Percentiles rank a stretch among this genome's conserved stretches.
phyloP scores from a whole-genome alignment of 1,140 invertebrate genomes.

The Oncopodura yosiiana region DNA sequence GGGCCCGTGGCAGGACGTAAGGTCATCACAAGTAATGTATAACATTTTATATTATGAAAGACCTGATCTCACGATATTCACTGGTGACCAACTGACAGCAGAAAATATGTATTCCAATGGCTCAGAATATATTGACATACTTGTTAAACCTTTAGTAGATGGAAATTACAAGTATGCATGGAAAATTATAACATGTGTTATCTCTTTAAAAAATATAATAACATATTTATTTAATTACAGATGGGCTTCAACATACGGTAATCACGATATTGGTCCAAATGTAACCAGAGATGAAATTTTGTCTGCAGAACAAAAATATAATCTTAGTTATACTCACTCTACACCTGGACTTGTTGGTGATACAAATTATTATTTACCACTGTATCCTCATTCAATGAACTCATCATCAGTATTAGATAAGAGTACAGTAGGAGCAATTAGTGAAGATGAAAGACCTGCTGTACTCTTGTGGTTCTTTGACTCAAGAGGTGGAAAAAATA shows the following conservation, averaged over 20 bases:
- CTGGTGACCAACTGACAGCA: constrained; percentile 23
- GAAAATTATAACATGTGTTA: too few relatives aligned
- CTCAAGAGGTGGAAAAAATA: constrained; percentile 14
- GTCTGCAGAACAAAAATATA: constrained; percentile 15
- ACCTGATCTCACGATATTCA: constrained; percentile 21
- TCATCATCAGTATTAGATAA: too few relatives aligned
- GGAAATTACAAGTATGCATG: constrained; percentile 8
- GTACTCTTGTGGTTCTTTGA: constrained; percentile 27
- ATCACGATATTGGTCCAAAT: constrained; percentile 25
- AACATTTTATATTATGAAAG: constrained; percentile 5
- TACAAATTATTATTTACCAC: constrained; percentile 20
- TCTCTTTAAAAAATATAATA: too few relatives aligned
- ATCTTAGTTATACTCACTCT: constrained; percentile 6
- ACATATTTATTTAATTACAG: not conserved
- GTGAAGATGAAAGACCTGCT: not conserved
- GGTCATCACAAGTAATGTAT: constrained; percentile 5
- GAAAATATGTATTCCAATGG: constrained; percentile 27
- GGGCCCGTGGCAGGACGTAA: constrained; percentile 11
- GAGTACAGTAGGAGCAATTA: not conserved
- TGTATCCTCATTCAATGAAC: constrained; percentile 9
- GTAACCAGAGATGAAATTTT: constrained; percentile 20
- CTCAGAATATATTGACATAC: constrained; percentile 14
- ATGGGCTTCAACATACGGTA: constrained; percentile 28
- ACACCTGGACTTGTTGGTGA: constrained; percentile 9
- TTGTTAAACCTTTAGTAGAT: constrained; percentile 8